These are phyloP conservation scores for Bucco capensis DNA, from an alignment of 2,113 vertebrate genomes.

Conservation along the genomic window DNA sequence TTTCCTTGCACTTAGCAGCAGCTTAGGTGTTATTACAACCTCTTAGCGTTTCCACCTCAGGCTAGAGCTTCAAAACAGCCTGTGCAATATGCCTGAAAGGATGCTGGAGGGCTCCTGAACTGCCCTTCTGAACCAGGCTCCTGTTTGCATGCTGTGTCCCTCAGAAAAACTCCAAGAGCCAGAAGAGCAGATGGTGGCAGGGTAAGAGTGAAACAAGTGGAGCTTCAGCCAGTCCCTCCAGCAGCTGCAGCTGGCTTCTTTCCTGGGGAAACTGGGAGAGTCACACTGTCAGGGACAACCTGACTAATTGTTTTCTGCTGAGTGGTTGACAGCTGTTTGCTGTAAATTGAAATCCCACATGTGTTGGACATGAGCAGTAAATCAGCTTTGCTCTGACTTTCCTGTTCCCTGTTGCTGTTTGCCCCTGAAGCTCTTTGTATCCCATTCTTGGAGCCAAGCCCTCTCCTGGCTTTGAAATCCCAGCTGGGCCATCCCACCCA, in stretches of 20 bases:
- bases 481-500: neutral
- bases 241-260: neutral
- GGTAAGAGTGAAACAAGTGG: neutral
- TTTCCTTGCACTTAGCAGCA: neutral
- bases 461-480: constrained; percentile 1
- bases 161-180: neutral
- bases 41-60: neutral
- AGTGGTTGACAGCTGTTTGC: constrained; percentile 40
- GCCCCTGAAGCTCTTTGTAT: constrained; percentile 9
- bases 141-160: neutral
- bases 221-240: neutral
- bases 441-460: neutral
- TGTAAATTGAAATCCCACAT: neutral
- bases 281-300: constrained; percentile 18
- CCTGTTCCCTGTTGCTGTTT: constrained; percentile 34
- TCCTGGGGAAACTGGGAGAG: constrained; percentile 23
- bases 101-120: neutral
- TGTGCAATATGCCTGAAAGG: neutral
- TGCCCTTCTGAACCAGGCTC: neutral
- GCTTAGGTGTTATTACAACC: neutral
- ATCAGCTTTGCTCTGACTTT: constrained; percentile 34
- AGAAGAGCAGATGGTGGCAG: neutral
- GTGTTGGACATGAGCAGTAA: neutral
- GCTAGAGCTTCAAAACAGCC: neutral
- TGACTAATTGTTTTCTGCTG: neutral